A percentile compares a stretch with the other conserved stretches of the same genome.
Conservation (phyloP, 2,888 invertebrate species). For the Epirrhoe tristata region DNA sequence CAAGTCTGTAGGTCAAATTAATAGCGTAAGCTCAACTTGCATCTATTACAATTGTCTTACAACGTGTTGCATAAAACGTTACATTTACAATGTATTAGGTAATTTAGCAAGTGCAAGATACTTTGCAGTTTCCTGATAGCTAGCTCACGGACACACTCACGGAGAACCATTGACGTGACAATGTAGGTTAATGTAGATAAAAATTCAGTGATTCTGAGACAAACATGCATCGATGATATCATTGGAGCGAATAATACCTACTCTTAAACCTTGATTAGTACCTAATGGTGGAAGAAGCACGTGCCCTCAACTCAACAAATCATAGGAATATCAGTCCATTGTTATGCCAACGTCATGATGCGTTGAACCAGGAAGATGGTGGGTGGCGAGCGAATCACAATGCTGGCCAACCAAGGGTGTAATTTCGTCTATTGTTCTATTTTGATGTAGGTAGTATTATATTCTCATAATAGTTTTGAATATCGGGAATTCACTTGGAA, state of each 20-base stretch:
- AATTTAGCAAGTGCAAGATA: too few relatives aligned
- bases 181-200: not conserved
- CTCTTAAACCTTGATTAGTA: not conserved
- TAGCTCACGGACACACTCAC: too few relatives aligned
- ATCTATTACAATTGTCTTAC: not conserved
- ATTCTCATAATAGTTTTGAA: conserved; percentile 11
- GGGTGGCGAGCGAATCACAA: conserved; percentile 41
- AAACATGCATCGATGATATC: not conserved
- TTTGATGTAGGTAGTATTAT: conserved; percentile 5
- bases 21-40: not conserved
- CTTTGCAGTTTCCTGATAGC: too few relatives aligned
- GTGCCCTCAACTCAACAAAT: conserved; percentile 20
- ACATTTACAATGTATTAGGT: not conserved
- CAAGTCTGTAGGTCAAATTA: conserved; percentile 28
- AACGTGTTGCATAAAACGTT: not conserved
- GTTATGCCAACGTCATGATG: conserved; percentile 40
- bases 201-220: not conserved
- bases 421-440: conserved; percentile 48
- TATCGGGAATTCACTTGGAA: conserved; percentile 9
- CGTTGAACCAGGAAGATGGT: conserved; percentile 52
- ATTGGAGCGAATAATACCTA: not conserved
- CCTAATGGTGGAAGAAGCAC: conserved; percentile 1
- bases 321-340: conserved; percentile 27
- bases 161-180: too few relatives aligned
- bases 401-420: conserved; percentile 47